Evolutionary conservation across 2,888 invertebrate genomes (phyloP), one percentile per base, ranked within the genome.

Genomic region (Pammene fasciana): DNA sequence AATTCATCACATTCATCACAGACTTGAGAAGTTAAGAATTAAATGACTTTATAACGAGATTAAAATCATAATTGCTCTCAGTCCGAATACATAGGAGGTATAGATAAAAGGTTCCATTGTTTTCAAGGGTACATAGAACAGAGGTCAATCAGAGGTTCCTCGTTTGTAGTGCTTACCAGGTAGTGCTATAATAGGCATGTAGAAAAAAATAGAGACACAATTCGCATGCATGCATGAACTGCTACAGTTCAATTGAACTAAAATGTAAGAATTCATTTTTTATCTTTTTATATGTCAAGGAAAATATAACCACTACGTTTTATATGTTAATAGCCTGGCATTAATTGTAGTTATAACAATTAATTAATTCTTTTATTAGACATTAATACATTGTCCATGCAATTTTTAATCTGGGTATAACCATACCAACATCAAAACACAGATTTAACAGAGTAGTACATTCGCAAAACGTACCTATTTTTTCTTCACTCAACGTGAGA

Each of bases 401-500:
- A n/a, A n/a, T n/a, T n/a, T n/a, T n/a, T n/a, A n/a, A n/a, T n/a
- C n/a, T n/a, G n/a, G n/a, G n/a, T n/a, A n/a, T n/a, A n/a, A n/a
- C n/a, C n/a, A n/a, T n/a, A n/a, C n/a, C n/a, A n/a, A n/a, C n/a
- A n/a, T n/a, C n/a, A n/a, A n/a, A n/a, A n/a, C n/a, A n/a, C n/a
- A n/a, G n/a, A n/a, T n/a, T n/a, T n/a, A 26, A 26, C 4, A 26
- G 4, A 26, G 26, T 26, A 26, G 26, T 26, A 4, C 26, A 50
- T 56, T 68, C n/a, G 26, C 34, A 56, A 48, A 55, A 34, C 34
- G 34, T 16, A 45, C 18, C 43, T 52, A 16, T 50, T 68, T 68
- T 70, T 64, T 65, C 16, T 52, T 55, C 64, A 61, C 43, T 50
- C 64, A 16, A 48, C 34, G 52, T 61, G 60, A n/a, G 41, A 75